Conservation (phyloP, 1,140 invertebrate species). For the Lasaia peninsularis region DNA sequence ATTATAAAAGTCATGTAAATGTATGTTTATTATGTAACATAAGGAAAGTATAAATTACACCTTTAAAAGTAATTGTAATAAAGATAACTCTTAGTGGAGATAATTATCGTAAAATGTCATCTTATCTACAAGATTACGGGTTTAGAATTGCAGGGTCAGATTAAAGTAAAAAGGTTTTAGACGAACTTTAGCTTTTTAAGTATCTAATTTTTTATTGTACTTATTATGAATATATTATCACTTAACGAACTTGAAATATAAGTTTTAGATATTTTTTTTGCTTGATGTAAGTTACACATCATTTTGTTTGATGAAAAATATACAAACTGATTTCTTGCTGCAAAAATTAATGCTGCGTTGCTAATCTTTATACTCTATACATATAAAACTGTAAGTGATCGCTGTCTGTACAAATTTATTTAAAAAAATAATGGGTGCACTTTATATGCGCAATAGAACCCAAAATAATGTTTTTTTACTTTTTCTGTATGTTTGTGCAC, state of each 20-base stretch:
- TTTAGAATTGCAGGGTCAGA: background rate
- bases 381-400: no score
- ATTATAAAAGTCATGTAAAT: background rate
- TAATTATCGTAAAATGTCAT: conserved; percentile 2
- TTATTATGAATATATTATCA: background rate
- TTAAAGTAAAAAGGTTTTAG: background rate
- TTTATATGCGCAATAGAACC: no score
- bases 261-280: no score
- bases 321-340: no score
- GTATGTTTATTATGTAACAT: background rate
- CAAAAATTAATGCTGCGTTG: no score
- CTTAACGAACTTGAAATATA: background rate
- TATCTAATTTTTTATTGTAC: background rate
- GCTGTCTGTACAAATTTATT: no score
- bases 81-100: background rate
- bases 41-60: background rate
- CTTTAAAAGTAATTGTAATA: conserved; percentile 7
- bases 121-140: background rate
- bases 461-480: no score
- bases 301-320: no score
- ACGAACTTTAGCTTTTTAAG: background rate
- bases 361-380: no score
- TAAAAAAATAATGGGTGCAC: no score
- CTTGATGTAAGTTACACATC: no score
- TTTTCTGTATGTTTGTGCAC: no score